Percentiles rank a stretch among this genome's conserved stretches.
Evolutionary conservation across 2,888 invertebrate genomes (phyloP).

Genomic region (Mythimna albipuncta): DNA sequence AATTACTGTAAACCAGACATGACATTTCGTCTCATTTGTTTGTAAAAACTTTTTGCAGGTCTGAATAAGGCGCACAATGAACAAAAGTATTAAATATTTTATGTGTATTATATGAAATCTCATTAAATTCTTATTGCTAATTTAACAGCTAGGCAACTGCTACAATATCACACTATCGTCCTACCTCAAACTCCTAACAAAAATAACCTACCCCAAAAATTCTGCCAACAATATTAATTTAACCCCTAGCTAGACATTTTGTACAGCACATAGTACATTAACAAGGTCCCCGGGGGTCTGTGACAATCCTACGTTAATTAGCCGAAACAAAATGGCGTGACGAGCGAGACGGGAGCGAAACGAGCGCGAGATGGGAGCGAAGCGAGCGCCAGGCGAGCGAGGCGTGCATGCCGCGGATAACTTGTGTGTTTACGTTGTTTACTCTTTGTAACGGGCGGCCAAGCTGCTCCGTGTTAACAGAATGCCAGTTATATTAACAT

Average conservation of each 20-base stretch:
- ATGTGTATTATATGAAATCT: not conserved
- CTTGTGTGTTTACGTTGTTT: conserved; percentile 67
- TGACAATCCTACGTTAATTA: conserved; percentile 74
- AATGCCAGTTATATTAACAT: conserved; percentile 66
- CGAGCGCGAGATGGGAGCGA: conserved; percentile 14
- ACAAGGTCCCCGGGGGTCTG: conserved; percentile 64
- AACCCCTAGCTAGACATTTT: conserved; percentile 51
- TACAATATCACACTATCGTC: conserved; percentile 7
- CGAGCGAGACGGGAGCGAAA: conserved; percentile 41
- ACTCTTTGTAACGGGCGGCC: conserved; percentile 56
- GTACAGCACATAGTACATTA: conserved; percentile 60
- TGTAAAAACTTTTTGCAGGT: no score
- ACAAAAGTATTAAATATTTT: no score
- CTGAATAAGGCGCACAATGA: no score
- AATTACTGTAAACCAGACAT: not conserved
- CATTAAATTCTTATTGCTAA: not conserved
- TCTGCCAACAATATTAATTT: conserved; percentile 55
- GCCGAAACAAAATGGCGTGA: conserved; percentile 72
- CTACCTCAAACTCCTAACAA: conserved; percentile 14
- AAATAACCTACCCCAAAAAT: conserved; percentile 16
- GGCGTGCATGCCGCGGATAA: conserved; percentile 64
- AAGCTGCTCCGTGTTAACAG: conserved; percentile 56
- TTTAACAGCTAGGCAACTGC: conserved; percentile 1
- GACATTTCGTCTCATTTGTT: not conserved
- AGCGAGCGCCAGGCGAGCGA: conserved; percentile 7